These are phyloP conservation scores for Trachymyrmex septentrionalis DNA, from an alignment of 1,140 invertebrate species.

Conservation along the genomic window DNA sequence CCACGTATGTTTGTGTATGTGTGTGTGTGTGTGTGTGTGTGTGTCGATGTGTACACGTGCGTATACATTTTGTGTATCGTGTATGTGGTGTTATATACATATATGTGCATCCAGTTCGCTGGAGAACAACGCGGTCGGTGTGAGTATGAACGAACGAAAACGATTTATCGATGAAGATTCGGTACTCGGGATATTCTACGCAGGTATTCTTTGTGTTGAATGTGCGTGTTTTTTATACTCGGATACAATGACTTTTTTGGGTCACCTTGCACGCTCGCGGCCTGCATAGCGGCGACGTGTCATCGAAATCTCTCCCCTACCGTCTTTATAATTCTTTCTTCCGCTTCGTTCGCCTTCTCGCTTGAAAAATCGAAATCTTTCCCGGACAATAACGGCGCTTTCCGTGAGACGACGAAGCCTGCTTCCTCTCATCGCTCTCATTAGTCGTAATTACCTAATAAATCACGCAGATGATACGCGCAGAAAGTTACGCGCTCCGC, in stretches of 20 bases:
- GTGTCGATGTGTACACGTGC: background rate
- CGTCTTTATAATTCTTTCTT: background rate
- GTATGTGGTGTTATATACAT: background rate
- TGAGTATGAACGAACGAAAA: slow-evolving; percentile 70
- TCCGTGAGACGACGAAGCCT: slow-evolving; percentile 70
- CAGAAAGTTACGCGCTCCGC: slow-evolving; percentile 65
- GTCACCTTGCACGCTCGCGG: slow-evolving; percentile 54
- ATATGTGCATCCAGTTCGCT: slow-evolving; percentile 40
- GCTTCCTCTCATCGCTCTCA: slow-evolving; percentile 61
- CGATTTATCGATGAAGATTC: slow-evolving; percentile 65
- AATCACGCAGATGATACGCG: slow-evolving; percentile 75
- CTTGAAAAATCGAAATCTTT: slow-evolving; percentile 69
- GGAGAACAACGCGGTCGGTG: slow-evolving; percentile 58
- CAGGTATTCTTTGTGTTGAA: slow-evolving; percentile 68
- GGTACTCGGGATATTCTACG: slow-evolving; percentile 54
- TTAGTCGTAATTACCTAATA: slow-evolving; percentile 75
- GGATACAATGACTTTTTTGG: slow-evolving; percentile 75
- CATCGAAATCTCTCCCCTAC: slow-evolving; percentile 30
- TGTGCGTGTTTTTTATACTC: slow-evolving; percentile 81
- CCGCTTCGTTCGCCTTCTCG: slow-evolving; percentile 33
- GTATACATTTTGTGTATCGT: background rate
- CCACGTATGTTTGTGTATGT: background rate
- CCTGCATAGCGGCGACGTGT: slow-evolving; percentile 57
- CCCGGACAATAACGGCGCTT: slow-evolving; percentile 74
- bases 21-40: background rate